Evolutionary conservation across 2,113 vertebrate genomes (phyloP).

Genomic region (Plectropomus leopardus): DNA sequence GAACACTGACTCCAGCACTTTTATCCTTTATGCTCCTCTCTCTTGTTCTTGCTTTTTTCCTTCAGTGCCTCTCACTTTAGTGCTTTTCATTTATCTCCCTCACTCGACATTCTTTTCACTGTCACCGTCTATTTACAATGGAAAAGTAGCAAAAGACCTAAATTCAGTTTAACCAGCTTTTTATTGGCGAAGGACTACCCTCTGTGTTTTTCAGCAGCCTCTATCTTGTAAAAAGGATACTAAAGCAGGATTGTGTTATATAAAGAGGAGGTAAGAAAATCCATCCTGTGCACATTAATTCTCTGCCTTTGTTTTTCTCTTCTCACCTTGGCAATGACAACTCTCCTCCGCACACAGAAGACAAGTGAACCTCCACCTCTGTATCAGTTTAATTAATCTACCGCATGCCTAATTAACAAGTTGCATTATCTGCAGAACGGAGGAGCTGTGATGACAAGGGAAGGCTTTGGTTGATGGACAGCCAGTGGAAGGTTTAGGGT

Average conservation of each 20-base stretch:
- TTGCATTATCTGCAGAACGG: conserved; percentile 61
- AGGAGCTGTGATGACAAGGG: conserved; percentile 46
- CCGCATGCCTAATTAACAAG: conserved; percentile 81
- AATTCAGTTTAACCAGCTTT: conserved; percentile 29
- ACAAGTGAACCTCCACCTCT: conserved; percentile 53
- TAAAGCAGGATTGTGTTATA: conserved; percentile 18
- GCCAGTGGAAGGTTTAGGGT: conserved; percentile 40
- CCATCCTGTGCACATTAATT: conserved; percentile 34
- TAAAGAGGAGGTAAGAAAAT: conserved; percentile 37
- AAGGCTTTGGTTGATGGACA: conserved; percentile 56
- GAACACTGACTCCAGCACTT: conserved; percentile 46
- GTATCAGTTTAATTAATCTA: conserved; percentile 82
- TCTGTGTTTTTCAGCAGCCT: not conserved
- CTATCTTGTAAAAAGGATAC: conserved; percentile 7
- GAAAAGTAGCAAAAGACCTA: not conserved
- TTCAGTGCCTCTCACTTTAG: conserved; percentile 18
- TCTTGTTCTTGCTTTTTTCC: conserved; percentile 13
- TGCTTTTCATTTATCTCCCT: conserved; percentile 11
- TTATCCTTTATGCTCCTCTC: conserved; percentile 36
- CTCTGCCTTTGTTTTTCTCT: conserved; percentile 60
- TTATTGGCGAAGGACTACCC: conserved; percentile 6
- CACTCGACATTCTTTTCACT: conserved; percentile 14
- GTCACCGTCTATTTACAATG: conserved; percentile 7
- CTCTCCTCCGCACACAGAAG: conserved; percentile 18
- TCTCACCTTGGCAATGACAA: conserved; percentile 74